Percentiles rank a stretch among this genome's conserved stretches.
These are phyloP conservation scores for Apus apus DNA, from an alignment of 2,113 vertebrate species.

Conservation along the genomic window DNA sequence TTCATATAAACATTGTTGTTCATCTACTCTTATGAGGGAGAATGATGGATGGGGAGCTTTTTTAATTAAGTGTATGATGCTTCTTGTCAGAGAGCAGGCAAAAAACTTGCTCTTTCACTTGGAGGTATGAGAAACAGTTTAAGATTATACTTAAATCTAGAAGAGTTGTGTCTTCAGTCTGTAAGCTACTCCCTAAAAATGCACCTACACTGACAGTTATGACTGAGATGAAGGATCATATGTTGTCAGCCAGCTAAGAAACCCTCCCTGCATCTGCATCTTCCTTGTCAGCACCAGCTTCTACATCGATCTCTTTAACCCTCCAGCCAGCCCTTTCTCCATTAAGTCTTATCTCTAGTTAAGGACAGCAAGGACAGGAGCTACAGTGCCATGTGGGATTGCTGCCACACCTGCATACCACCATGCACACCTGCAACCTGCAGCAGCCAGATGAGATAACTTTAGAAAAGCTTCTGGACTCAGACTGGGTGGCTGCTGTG, in stretches of 20 bases:
- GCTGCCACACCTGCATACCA: neutral
- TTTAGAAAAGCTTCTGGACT: neutral
- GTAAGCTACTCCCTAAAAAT: neutral
- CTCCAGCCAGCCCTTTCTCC: neutral
- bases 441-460: neutral
- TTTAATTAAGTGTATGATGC: neutral
- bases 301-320: neutral
- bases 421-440: neutral
- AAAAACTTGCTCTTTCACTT: neutral
- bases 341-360: neutral
- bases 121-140: neutral
- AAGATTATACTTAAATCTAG: neutral
- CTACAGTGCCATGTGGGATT: neutral
- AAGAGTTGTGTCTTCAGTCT: neutral
- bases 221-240: neutral
- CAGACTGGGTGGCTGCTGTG: neutral
- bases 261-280: neutral
- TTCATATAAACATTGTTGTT: neutral
- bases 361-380: neutral
- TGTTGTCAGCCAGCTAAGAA: neutral
- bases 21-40: neutral
- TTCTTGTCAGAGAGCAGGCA: neutral
- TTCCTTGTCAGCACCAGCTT: neutral
- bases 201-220: neutral
- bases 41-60: neutral